Base-by-base conservation (phyloP, 2,888 invertebrate genomes). In the Eulithis prunata region DNA sequence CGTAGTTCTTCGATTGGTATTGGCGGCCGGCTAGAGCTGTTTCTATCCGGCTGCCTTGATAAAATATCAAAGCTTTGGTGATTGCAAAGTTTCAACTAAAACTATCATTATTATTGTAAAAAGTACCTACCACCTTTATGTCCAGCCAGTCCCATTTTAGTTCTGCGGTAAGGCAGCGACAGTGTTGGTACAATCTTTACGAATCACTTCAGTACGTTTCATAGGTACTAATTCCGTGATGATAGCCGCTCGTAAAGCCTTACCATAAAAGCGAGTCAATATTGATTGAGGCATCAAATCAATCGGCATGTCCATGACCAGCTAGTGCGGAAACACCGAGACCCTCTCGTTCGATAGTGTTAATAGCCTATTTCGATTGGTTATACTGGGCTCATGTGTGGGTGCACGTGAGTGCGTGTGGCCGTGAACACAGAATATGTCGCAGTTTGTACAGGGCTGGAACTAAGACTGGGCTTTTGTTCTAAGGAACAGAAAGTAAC, bases 271-370 rank as follows among this genome's bases (percentile, higher is more conserved):
- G 70, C 52, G 54, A 64, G 66, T 68, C 68, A 71, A 73, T 73
- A 73, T 71, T 73, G 72, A 74, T 74, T 70, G 67, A 74, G 72
- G 70, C 70, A 66, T 72, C 72, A 72, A 74, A 72, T 68, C 56
- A 62, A 70, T 71, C 64, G 66, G 65, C 8, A 41, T 41, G 41
- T 32, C 32, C 64, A 64, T 74, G 71, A 71, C 70, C 64, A 70
- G 62, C 64, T 69, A 51, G 69, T 69, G 66, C 65, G 62, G 73
- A 65, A 71, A 66, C 59, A 68, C 68, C 68, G 69, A 68, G 45
- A 52, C 43, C 13, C 41, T 47, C 55, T 47, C 49, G 60, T 43
- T 54, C 60, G 54, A 36, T 54, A 43, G 68, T 66, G 70, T 65
- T 71, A 70, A 73, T 70, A 66, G 70, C 64, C n/a, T 47, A 59